Percentiles rank a stretch among this genome's conserved stretches.
These are phyloP conservation scores for Vanacampus margaritifer DNA, from an alignment of 2,113 vertebrate genomes.

Conservation along the genomic window DNA sequence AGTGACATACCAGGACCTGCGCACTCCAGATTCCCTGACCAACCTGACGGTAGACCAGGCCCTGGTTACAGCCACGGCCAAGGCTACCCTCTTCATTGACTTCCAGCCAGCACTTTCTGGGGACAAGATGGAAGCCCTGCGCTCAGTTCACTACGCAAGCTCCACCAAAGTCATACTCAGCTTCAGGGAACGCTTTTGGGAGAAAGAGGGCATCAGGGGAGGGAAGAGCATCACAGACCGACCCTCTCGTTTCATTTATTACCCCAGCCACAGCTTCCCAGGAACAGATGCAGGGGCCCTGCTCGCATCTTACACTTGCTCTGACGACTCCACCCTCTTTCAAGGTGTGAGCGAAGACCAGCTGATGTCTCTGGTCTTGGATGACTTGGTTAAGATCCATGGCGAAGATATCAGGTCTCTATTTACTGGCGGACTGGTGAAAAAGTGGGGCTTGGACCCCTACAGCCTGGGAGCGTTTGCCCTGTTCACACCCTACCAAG, in stretches of 20 bases:
- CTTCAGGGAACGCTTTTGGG: slow-evolving; percentile 79
- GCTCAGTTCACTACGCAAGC: slow-evolving; percentile 74
- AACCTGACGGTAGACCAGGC: slow-evolving; percentile 63
- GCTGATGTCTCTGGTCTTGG: slow-evolving; percentile 63
- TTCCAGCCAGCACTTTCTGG: slow-evolving; percentile 72
- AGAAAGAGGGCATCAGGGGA: slow-evolving; percentile 72
- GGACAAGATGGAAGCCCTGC: slow-evolving; percentile 72
- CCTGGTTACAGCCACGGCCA: slow-evolving; percentile 74
- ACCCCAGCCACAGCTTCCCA: slow-evolving; percentile 79
- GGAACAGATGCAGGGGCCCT: slow-evolving; percentile 53
- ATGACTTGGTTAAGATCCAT: slow-evolving; percentile 77
- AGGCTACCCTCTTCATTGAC: slow-evolving; percentile 72
- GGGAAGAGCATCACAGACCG: slow-evolving; percentile 76
- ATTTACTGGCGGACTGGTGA: slow-evolving; percentile 65
- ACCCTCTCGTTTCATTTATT: slow-evolving; percentile 79
- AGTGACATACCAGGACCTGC: slow-evolving; percentile 57
- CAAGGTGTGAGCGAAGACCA: slow-evolving; percentile 56
- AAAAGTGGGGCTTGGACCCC: slow-evolving; percentile 79
- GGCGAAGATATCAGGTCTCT: slow-evolving; percentile 47
- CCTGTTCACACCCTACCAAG: slow-evolving; percentile 77
- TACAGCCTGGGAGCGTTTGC: slow-evolving; percentile 75
- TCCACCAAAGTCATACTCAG: slow-evolving; percentile 77
- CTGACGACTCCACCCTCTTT: slow-evolving; percentile 72
- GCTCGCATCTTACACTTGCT: slow-evolving; percentile 82
- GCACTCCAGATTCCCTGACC: slow-evolving; percentile 15